phyloP scores from a whole-genome alignment of 1,140 invertebrate genomes.

The Aphelinus certus region DNA sequence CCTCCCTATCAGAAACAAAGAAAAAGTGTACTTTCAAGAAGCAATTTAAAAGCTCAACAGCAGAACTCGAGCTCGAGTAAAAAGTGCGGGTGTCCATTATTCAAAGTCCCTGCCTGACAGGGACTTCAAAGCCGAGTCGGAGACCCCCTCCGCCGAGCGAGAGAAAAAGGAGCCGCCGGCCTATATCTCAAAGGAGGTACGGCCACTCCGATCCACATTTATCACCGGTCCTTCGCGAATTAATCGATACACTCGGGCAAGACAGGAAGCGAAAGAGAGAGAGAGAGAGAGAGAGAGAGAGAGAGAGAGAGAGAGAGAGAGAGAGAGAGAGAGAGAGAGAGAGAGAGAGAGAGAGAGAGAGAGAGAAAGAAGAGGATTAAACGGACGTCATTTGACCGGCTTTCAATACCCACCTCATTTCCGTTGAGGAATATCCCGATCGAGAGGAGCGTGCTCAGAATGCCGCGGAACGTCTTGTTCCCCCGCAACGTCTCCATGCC shows the following conservation, averaged over 20 bases:
- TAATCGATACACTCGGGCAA: slow-evolving; percentile 12
- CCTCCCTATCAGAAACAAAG: no score
- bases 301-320: slow-evolving; percentile 5
- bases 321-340: neutral
- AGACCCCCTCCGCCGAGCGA: neutral
- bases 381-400: slow-evolving; percentile 60
- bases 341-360: slow-evolving; percentile 10
- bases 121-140: slow-evolving; percentile 10
- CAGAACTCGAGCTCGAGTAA: no score
- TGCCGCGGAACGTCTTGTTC: slow-evolving; percentile 94
- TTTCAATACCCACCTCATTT: slow-evolving; percentile 74
- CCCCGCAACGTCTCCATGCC: slow-evolving; percentile 89
- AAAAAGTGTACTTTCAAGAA: neutral
- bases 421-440: slow-evolving; percentile 99
- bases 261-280: slow-evolving; percentile 5
- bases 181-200: slow-evolving; percentile 5
- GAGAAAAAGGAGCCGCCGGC: no score
- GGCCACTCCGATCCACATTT: slow-evolving; percentile 11
- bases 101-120: neutral
- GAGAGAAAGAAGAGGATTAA: slow-evolving; percentile 48
- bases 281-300: neutral
- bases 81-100: slow-evolving; percentile 9
- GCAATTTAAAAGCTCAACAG: slow-evolving; percentile 8
- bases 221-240: slow-evolving; percentile 18
- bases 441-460: slow-evolving; percentile 91